These are phyloP conservation scores for Cichladusa arquata DNA, from an alignment of 2,113 vertebrate genomes.

Conservation along the genomic window DNA sequence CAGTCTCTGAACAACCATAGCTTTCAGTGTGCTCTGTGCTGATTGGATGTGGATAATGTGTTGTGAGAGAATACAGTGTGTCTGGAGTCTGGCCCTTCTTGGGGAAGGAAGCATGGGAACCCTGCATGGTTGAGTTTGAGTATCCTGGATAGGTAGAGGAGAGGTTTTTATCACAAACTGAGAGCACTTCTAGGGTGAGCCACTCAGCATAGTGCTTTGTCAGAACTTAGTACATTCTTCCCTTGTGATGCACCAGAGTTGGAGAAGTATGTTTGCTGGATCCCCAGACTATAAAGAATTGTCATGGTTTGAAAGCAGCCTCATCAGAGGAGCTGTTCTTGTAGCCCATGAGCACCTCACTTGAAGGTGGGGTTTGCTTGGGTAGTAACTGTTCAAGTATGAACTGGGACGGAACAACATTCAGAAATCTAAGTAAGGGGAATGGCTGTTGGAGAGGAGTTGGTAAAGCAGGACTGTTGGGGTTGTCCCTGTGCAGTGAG, in stretches of 20 bases:
- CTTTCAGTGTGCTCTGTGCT: background rate
- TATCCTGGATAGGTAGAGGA: background rate
- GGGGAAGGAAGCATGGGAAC: background rate
- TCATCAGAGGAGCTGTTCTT: background rate
- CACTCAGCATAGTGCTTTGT: background rate
- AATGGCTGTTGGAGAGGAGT: background rate
- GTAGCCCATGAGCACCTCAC: background rate
- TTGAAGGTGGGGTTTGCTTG: background rate
- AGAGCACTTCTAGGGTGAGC: background rate
- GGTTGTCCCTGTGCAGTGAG: background rate
- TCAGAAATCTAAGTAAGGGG: background rate
- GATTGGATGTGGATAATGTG: background rate
- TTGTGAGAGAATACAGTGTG: background rate
- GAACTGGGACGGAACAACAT: background rate
- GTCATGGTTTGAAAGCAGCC: background rate
- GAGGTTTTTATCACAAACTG: background rate
- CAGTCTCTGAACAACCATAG: background rate
- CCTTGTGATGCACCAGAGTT: background rate
- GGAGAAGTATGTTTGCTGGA: background rate
- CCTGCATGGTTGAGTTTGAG: background rate
- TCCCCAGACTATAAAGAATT: background rate
- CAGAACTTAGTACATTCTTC: background rate
- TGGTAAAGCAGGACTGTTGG: background rate
- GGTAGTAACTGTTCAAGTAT: background rate
- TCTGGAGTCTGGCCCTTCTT: background rate